Percentiles rank a stretch among this genome's conserved stretches.
Conservation (phyloP, 2,888 invertebrate genomes). For the Tuta absoluta region DNA sequence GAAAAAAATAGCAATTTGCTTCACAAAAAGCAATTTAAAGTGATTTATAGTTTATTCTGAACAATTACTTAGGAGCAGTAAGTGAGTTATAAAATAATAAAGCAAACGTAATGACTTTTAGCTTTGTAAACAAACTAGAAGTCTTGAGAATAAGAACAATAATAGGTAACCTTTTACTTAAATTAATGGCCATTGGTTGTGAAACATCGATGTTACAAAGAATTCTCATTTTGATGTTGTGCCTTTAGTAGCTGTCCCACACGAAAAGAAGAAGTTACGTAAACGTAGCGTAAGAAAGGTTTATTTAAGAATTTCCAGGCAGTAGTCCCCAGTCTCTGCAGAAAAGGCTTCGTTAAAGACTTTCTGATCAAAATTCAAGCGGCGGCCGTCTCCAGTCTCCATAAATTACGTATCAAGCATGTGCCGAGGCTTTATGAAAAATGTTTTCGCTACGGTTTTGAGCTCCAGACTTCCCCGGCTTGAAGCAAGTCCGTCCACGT, state of each 20-base stretch:
- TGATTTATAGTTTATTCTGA: conserved; percentile 6
- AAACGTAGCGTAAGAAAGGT: too few species aligned
- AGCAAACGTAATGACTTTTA: background rate
- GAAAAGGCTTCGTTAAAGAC: conserved; percentile 42
- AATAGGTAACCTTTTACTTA: background rate
- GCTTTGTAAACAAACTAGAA: background rate
- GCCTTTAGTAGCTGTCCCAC: too few species aligned
- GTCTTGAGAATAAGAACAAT: background rate
- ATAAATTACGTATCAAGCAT: conserved; percentile 78
- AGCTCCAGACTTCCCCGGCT: conserved; percentile 33
- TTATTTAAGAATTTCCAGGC: background rate
- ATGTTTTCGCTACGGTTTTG: conserved; percentile 56
- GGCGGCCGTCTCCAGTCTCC: conserved; percentile 58
- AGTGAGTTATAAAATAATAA: conserved; percentile 4
- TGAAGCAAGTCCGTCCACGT: conserved; percentile 35
- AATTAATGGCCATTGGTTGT: background rate
- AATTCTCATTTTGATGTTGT: too few species aligned
- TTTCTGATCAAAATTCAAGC: conserved; percentile 76
- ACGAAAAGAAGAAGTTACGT: too few species aligned
- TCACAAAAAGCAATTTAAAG: conserved; percentile 7
- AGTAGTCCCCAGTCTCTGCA: conserved; percentile 6
- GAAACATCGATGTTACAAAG: too few species aligned
- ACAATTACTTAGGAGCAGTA: conserved; percentile 2
- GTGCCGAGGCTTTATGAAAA: conserved; percentile 75
- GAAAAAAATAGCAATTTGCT: conserved; percentile 5